phyloP scores from a whole-genome alignment of 1,140 invertebrate species.

The Drosophila littoralis region DNA sequence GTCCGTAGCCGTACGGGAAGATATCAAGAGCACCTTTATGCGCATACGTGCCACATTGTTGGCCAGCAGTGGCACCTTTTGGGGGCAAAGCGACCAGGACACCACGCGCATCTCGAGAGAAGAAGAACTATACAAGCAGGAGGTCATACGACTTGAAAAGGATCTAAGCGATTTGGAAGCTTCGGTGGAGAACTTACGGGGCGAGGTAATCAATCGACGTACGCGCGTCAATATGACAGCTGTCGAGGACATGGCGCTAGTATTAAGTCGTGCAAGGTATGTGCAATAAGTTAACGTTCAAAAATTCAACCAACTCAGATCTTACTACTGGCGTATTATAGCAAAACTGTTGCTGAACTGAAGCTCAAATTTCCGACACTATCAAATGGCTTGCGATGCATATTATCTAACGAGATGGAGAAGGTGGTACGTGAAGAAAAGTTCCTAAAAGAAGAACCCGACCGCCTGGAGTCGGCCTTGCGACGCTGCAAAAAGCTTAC shows the following conservation, averaged over 20 bases:
- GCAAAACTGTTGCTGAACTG: slow-evolving; percentile 97
- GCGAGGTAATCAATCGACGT: slow-evolving; percentile 97
- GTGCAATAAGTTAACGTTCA: not conserved
- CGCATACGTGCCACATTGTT: slow-evolving; percentile 90
- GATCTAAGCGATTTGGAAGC: slow-evolving; percentile 97
- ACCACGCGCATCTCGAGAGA: slow-evolving; percentile 88
- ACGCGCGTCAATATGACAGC: slow-evolving; percentile 98
- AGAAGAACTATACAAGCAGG: slow-evolving; percentile 95
- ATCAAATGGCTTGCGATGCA: slow-evolving; percentile 94
- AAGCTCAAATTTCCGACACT: slow-evolving; percentile 95
- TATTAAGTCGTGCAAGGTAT: slow-evolving; percentile 93
- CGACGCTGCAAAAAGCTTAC: slow-evolving; percentile 98
- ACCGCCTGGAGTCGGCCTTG: slow-evolving; percentile 94
- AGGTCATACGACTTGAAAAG: slow-evolving; percentile 95
- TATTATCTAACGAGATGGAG: slow-evolving; percentile 96
- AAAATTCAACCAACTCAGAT: not conserved
- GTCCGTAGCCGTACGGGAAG: slow-evolving; percentile 94
- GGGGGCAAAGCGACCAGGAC: slow-evolving; percentile 85
- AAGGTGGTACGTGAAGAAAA: slow-evolving; percentile 97
- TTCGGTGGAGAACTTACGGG: slow-evolving; percentile 96
- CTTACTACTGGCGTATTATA: slow-evolving; percentile 76
- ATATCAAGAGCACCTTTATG: slow-evolving; percentile 94
- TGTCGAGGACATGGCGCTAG: slow-evolving; percentile 97
- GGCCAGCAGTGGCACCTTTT: slow-evolving; percentile 87
- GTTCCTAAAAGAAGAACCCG: slow-evolving; percentile 98